These are phyloP conservation scores for Saccostrea cuccullata DNA, from an alignment of 1,140 invertebrate genomes.

Conservation along the genomic window DNA sequence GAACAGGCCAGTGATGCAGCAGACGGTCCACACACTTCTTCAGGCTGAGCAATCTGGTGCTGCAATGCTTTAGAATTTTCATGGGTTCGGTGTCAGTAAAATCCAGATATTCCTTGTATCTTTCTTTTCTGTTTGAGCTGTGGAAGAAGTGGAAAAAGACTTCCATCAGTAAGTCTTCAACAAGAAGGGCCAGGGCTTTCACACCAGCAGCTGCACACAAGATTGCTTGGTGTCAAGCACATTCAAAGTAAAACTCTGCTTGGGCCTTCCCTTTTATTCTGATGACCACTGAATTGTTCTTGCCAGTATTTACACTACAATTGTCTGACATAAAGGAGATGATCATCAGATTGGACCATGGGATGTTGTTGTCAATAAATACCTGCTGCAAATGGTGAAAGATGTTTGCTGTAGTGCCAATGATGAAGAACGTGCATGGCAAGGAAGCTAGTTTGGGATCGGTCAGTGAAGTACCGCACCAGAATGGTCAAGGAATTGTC, in stretches of 20 bases:
- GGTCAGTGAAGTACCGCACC: too few relatives aligned
- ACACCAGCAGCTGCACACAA: constrained; percentile 47
- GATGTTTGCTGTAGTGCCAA: constrained; percentile 37
- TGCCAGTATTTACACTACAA: constrained; percentile 55
- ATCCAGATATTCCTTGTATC: constrained; percentile 56
- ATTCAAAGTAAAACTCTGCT: constrained; percentile 47
- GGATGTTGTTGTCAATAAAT: background rate
- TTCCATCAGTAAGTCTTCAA: constrained; percentile 54
- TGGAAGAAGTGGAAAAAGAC: constrained; percentile 53
- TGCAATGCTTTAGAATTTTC: constrained; percentile 53
- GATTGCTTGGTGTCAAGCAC: constrained; percentile 58
- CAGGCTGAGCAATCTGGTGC: constrained; percentile 59
- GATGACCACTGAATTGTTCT: constrained; percentile 54
- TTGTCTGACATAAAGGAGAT: background rate
- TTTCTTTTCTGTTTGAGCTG: constrained; percentile 52
- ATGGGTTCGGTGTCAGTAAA: constrained; percentile 56
- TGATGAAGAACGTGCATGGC: too few relatives aligned
- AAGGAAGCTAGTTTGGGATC: too few relatives aligned
- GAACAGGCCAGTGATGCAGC: constrained; percentile 55
- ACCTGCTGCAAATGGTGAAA: background rate
- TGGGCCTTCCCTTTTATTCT: constrained; percentile 45
- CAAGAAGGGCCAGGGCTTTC: constrained; percentile 43
- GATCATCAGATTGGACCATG: constrained; percentile 12
- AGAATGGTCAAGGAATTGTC: too few relatives aligned
- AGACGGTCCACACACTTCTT: constrained; percentile 45